Evolutionary conservation across 2,113 vertebrate species (phyloP), one percentile per base, ranked within the genome.

Genomic region (Oplegnathus fasciatus): DNA sequence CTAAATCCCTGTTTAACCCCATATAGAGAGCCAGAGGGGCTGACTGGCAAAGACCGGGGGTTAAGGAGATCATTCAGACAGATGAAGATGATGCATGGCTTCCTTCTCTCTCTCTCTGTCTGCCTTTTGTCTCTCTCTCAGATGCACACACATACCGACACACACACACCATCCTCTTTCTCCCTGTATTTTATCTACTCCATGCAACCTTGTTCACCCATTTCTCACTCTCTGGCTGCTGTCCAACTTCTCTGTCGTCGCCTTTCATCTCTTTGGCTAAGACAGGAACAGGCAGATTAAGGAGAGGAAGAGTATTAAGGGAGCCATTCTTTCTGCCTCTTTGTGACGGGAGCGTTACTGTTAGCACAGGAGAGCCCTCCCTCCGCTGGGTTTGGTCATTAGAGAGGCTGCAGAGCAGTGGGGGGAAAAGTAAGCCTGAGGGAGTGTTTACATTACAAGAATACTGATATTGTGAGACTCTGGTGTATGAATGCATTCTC

Each of bases 1-100:
- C 64, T 84, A 91, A 94, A 94, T 90, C 89, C 82, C 71, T 80
- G 34, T 93, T 90, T 92, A 94, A 89, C 91, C 82, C 82, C 64
- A 50, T 68, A 82, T 86, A 85, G 74, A 88, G 90, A 89, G 88
- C 82, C 76, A 60, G 72, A 75, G 68, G 58, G 86, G 70, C 77
- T 86, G 80, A 82, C 37, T 70, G 68, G 60, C 67, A 83, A 90
- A 91, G 79, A 78, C 85, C 30, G 6, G 68, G 90, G 85, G 85
- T 93, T 92, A 92, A 75, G 75, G 67, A 93, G 88, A 88, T 93
- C 81, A 87, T 89, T 85, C 80, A 83, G 71, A 83, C 84, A 88
- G 85, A 89, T 90, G 86, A 92, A 90, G 82, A 89, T 85, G 86
- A 89, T 86, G 86, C 81, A 90, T 73, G 57, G 78, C 67, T 83